Base-by-base conservation (phyloP, 2,113 vertebrate species). In the Nyctereutes procyonoides region DNA sequence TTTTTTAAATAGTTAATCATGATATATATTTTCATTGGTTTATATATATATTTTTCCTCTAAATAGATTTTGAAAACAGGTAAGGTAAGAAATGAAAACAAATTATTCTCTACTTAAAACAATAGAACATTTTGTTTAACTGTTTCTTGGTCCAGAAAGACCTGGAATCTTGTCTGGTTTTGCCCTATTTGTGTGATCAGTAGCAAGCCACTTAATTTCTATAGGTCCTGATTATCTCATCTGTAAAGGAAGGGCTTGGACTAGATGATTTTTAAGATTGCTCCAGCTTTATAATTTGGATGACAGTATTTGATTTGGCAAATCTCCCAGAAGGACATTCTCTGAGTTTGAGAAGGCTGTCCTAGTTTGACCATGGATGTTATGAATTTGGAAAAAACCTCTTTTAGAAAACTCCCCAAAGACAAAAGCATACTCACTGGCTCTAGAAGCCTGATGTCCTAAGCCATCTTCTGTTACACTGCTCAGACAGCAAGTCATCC, bases 251-350 rank as follows among this genome's bases (percentile, higher is more conserved):
- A 90, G 28, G 11, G 51, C 28, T 80, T 86, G n/a, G 32, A 63
- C 51, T 71, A 32, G 24, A 77, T 88, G 56, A 89, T 74, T 93
- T 93, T 86, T 87, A 55, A 95, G 56, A 74, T 93, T 20, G 16
- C 35, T 97, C 51, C 62, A 65, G 22, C 62, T 96, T 95, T 93
- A 67, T 60, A 92, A 81, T 92, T 95, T 95, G 53, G 48, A 94
- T 90, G 84, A 76, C 9, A 92, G 48, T 38, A 73, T 81, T 95
- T 89, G 86, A 88, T 65, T 88, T 95, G 92, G 67, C 62, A 87
- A 76, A 89, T 91, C 71, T 96, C 69, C 86, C 38, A 38, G 88
- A 74, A 93, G n/a, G 22, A 74, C 51, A 30, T 76, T 94, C 67
- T 97, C 73, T 82, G n/a, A 87, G 13, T 91, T 90, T 86, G 84